Base-by-base conservation (phyloP, 1,140 invertebrate species). In the Pseudomyrmex pallidus region DNA sequence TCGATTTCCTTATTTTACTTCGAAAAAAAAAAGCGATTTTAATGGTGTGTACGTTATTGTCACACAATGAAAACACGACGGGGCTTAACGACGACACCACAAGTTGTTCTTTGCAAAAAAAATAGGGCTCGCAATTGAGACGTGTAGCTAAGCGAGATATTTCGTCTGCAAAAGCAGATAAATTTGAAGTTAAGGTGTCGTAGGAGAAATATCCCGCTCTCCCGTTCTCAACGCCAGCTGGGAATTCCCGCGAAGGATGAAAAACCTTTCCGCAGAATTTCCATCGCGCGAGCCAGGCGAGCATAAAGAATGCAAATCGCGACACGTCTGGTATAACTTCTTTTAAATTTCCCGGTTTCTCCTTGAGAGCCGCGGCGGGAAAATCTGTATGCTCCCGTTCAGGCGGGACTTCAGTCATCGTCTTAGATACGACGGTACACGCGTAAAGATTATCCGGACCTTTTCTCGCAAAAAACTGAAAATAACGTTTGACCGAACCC, bases 141-240 rank as follows among this genome's bases (percentile, higher is more conserved):
- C 10, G 15, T 35, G 35, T 56, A 25, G 2, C 4, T 48, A 68
- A 50, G 9, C 4, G 12, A 68, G 12, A 59, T 50, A 57, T 78
- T 35, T 70, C 20, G 20, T 17, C 10, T 3, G 25, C 7, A 5
- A 80, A 35, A 59, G 13, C 12, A 44, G 48, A 54, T 70, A 70
- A 70, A 78, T 68, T 57, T 78, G 2, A 80, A 78, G 52, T 78
- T 68, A 78, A 68, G 44, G 70, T 80, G 17, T 12, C 10, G 12
- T 20, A 67, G 4, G 15, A 80, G 20, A 22, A 46, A 56, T 1
- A 5, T 46, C 67, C 13, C 35, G 35, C 35, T 35, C 35, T 35
- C 35, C 5, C 5, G 5, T 5, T 35, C 5, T 35, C 1, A 35
- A 35, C 35, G 35, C 2, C 20, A 0, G 1, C 35, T 68, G 54